Conservation (phyloP, 53 echinoderm and acorn worm species). For the Crossaster papposus region DNA sequence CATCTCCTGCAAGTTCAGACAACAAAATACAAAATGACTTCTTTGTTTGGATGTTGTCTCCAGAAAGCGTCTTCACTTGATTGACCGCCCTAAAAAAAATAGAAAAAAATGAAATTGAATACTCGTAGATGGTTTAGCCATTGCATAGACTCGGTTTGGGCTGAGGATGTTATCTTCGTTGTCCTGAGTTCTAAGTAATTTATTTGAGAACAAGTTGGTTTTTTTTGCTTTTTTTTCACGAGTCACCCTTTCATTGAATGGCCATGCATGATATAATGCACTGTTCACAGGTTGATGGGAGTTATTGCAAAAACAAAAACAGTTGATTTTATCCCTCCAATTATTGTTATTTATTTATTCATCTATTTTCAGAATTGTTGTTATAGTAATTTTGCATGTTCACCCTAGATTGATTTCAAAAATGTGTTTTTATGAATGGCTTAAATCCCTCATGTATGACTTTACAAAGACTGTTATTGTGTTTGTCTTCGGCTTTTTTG, state of each 20-base stretch:
- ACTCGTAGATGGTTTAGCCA: not conserved
- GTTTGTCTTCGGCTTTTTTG: not conserved
- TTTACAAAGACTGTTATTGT: not conserved
- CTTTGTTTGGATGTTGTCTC: not conserved
- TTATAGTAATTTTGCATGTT: not conserved
- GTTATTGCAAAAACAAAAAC: not conserved
- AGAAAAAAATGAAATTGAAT: not conserved
- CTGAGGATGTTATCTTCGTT: not conserved
- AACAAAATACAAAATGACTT: not conserved
- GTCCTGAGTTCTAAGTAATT: not conserved
- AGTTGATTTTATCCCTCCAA: not conserved
- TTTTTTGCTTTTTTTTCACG: not conserved
- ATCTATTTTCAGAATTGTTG: not conserved
- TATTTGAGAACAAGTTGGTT: not conserved
- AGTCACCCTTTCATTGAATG: not conserved
- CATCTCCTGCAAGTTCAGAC: slow-evolving; percentile 5
- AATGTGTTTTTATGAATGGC: not conserved
- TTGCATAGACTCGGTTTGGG: slow-evolving; percentile 25
- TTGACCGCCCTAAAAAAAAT: not conserved
- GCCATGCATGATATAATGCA: slow-evolving; percentile 8
- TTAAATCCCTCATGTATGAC: not conserved
- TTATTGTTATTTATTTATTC: not conserved
- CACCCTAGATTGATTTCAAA: not conserved
- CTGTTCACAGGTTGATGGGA: not conserved
- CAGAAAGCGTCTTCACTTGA: not conserved